phyloP scores from a whole-genome alignment of 1,140 invertebrate species.

The Drosophila repleta region DNA sequence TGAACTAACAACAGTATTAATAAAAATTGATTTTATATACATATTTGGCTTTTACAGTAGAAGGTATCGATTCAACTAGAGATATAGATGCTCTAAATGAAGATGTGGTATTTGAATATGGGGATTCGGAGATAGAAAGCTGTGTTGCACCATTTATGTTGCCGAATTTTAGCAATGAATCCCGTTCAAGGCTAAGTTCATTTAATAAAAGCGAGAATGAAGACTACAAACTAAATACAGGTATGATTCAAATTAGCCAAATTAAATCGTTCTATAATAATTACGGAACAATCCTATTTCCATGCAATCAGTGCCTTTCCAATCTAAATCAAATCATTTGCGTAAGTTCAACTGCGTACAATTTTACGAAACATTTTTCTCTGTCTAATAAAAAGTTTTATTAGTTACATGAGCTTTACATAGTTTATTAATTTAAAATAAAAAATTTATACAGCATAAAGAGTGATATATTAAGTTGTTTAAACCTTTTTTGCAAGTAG shows the following conservation, averaged over 20 bases:
- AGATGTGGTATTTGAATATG: slow-evolving; percentile 89
- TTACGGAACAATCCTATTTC: slow-evolving; percentile 45
- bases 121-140: slow-evolving; percentile 88
- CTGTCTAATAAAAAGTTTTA: too few species aligned
- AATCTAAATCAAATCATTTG: slow-evolving; percentile 83
- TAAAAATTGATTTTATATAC: not conserved
- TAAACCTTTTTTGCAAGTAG: too few species aligned
- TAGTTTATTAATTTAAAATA: too few species aligned
- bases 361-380: not conserved
- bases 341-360: slow-evolving; percentile 50
- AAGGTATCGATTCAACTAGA: slow-evolving; percentile 86
- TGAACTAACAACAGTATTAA: not conserved
- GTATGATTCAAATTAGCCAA: slow-evolving; percentile 59
- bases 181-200: slow-evolving; percentile 86
- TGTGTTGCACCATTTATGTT: slow-evolving; percentile 86
- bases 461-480: too few species aligned
- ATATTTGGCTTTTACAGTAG: slow-evolving; percentile 36
- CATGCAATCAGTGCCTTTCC: slow-evolving; percentile 85
- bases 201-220: slow-evolving; percentile 88
- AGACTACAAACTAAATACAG: slow-evolving; percentile 86
- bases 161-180: slow-evolving; percentile 84
- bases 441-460: too few species aligned
- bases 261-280: not conserved
- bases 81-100: slow-evolving; percentile 89
- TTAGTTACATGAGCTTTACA: too few species aligned